These are phyloP conservation scores for Zoroaster sp. DNA, from an alignment of 53 echinoderm and acorn worm species.

Conservation along the genomic window DNA sequence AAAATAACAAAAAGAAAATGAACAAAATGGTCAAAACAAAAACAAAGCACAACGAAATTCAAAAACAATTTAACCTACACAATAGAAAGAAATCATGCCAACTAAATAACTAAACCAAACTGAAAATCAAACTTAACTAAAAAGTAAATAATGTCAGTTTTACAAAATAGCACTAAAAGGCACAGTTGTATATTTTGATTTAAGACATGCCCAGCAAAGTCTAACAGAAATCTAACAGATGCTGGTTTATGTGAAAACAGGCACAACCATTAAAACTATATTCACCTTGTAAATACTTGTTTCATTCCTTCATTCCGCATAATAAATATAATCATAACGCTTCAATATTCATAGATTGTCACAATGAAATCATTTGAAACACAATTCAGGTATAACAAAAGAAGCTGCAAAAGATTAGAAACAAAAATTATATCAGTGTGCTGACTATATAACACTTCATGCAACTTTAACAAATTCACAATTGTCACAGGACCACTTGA, in stretches of 20 bases:
- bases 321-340: slow-evolving; percentile 32
- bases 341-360: slow-evolving; percentile 61
- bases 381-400: slow-evolving; percentile 54
- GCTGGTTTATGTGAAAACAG: slow-evolving; percentile 48
- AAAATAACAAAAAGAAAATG: slow-evolving; percentile 14
- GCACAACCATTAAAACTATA: slow-evolving; percentile 48
- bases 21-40: background rate
- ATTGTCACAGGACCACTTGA: slow-evolving; percentile 13
- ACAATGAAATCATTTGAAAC: slow-evolving; percentile 58
- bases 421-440: slow-evolving; percentile 31
- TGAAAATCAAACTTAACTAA: slow-evolving; percentile 13
- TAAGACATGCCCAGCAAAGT: slow-evolving; percentile 33
- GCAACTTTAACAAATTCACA: slow-evolving; percentile 46
- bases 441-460: slow-evolving; percentile 46
- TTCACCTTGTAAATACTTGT: slow-evolving; percentile 16
- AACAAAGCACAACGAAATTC: background rate
- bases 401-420: slow-evolving; percentile 58
- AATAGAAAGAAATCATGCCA: slow-evolving; percentile 49
- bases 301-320: slow-evolving; percentile 49
- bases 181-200: slow-evolving; percentile 30
- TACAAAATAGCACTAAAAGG: slow-evolving; percentile 44
- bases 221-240: background rate
- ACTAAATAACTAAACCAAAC: slow-evolving; percentile 19
- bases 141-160: background rate
- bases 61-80: slow-evolving; percentile 31